Evolutionary conservation across 2,797 vertebrate genomes (phyloP).

Genomic region (Hydrocynus forskahlii): DNA sequence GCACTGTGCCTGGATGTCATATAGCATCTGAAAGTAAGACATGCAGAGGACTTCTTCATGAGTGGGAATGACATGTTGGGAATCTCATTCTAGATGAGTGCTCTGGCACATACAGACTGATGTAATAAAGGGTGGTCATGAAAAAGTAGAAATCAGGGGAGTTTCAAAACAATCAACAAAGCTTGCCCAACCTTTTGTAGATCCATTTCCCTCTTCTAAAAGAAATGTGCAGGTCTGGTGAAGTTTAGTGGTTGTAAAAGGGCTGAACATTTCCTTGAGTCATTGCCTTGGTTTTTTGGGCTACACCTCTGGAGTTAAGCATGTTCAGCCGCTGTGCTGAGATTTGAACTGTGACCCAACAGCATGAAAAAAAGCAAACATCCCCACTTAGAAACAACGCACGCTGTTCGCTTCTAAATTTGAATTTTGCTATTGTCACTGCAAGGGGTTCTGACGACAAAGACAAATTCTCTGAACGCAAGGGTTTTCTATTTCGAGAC

Average conservation of each 20-base stretch:
- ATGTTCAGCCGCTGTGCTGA: neutral
- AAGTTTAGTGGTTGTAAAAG: conserved; percentile 74
- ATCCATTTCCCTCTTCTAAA: conserved; percentile 48
- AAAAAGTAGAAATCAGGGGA: neutral
- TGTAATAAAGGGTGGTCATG: neutral
- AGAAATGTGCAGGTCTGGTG: conserved; percentile 67
- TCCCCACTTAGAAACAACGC: neutral
- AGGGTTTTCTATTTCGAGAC: neutral
- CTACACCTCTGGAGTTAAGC: neutral
- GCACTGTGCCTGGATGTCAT: neutral
- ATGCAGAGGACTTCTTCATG: neutral
- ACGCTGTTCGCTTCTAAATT: neutral
- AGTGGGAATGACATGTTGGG: neutral
- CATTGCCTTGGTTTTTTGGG: neutral
- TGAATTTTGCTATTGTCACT: neutral
- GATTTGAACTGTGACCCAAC: neutral
- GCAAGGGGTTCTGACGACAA: neutral
- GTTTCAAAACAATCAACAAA: neutral
- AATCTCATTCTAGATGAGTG: neutral
- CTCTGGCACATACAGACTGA: neutral
- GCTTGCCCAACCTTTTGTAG: neutral
- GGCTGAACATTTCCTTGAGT: conserved; percentile 69
- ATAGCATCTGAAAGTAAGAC: neutral
- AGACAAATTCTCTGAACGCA: neutral
- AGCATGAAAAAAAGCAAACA: neutral